Base-by-base conservation (phyloP, 1,140 invertebrate genomes). In the Eupristina koningsbergeri region DNA sequence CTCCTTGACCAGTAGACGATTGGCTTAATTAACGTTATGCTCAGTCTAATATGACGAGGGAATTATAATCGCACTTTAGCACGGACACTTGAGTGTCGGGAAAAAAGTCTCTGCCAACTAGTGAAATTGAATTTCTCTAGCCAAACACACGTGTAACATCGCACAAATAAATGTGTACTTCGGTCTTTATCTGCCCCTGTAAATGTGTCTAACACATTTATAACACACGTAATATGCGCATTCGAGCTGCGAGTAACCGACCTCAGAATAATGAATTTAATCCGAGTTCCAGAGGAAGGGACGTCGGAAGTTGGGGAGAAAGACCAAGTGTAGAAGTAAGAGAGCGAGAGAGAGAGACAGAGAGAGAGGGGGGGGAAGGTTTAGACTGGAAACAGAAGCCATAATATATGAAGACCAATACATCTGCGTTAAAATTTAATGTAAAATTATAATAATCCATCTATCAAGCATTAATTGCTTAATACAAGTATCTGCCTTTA, bases 1-100 rank as follows among this genome's bases (percentile, higher is more conserved):
- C 47, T 50, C 13, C 47, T 50, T 50, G 47, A 50, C 47, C 47
- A 17, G 7, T 13, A 15, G 47, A 7, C 47, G 15, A 50, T 50
- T 50, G 47, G 50, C 50, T 58, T 50, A 80, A 67, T 80, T 34
- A 80, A 69, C 39, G 63, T 47, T 15, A 41, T 74, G 36, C 67
- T 81, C 29, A 13, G 36, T 63, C 36, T 22, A 31, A 31, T 19
- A 15, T 64, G 50, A 58, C 61, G 22, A 61, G 69, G 17, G 13
- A 61, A 74, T 39, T 67, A 61, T 86, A 87, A 87, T 88, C 84
- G 80, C 63, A 47, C 50, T 58, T 58, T 58, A 9, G 26, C 26
- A 13, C 0, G 15, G 11, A 5, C 15, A 29, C 17, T 41, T 26
- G 81, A 50, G 31, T 58, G 58, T 34, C 22, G 26, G 61, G 61